Conservation (phyloP, 2,888 invertebrate species). For the Rhingia rostrata region DNA sequence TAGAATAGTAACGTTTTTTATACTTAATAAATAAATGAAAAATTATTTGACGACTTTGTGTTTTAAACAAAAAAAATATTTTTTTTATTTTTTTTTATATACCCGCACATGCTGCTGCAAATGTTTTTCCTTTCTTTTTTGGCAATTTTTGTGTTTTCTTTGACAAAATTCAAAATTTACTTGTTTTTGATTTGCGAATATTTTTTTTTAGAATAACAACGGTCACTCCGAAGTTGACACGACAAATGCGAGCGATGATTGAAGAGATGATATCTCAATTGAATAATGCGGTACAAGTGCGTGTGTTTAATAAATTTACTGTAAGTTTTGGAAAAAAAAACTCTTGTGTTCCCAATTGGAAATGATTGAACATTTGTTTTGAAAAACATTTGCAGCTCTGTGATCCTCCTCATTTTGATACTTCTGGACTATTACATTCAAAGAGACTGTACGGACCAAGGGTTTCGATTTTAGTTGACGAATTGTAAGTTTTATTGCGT, state of each 20-base stretch:
- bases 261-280: conserved; percentile 86
- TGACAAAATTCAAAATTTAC: conserved; percentile 11
- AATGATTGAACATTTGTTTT: neutral
- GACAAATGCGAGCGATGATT: conserved; percentile 84
- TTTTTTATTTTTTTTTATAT: conserved; percentile 10
- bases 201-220: conserved; percentile 78
- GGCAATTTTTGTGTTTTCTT: conserved; percentile 24
- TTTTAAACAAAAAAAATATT: neutral
- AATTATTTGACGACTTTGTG: neutral
- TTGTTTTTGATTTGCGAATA: neutral
- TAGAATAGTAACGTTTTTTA: conserved; percentile 1
- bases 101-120: conserved; percentile 51
- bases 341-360: neutral
- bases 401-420: conserved; percentile 81
- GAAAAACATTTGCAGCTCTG: conserved; percentile 76
- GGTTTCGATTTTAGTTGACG: conserved; percentile 81
- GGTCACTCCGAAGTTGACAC: conserved; percentile 80
- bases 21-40: conserved; percentile 18
- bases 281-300: conserved; percentile 81
- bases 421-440: conserved; percentile 81
- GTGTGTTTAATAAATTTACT: conserved; percentile 80
- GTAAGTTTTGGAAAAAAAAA: conserved; percentile 74
- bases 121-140: conserved; percentile 67
- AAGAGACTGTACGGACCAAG: conserved; percentile 80
- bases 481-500: conserved; percentile 79